Conservation (phyloP, 1,140 invertebrate genomes). For the Cyclina sinensis region DNA sequence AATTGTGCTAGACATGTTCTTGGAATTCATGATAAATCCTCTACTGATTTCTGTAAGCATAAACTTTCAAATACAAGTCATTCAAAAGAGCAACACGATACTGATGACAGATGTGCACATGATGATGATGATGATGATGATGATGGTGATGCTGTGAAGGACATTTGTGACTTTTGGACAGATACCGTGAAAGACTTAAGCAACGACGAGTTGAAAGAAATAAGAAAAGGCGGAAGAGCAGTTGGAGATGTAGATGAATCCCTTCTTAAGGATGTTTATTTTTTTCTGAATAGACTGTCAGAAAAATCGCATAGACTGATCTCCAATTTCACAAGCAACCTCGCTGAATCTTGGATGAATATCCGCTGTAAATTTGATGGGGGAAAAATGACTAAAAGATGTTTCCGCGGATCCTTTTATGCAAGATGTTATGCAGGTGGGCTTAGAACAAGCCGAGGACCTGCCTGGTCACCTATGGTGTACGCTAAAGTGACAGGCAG, state of each 20-base stretch:
- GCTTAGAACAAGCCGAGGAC: conserved; percentile 49
- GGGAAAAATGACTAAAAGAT: conserved; percentile 53
- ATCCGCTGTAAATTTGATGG: conserved; percentile 67
- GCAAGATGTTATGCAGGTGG: conserved; percentile 52
- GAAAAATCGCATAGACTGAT: conserved; percentile 43
- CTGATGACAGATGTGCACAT: conserved; percentile 5
- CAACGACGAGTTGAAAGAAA: not conserved
- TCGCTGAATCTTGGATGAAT: conserved; percentile 64
- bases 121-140: not conserved
- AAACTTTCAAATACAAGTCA: not conserved
- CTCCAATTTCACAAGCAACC: conserved; percentile 57
- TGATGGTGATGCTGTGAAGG: conserved; percentile 30
- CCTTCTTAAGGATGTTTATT: conserved; percentile 37
- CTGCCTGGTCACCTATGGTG: conserved; percentile 66
- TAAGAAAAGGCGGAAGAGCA: not conserved
- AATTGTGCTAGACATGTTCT: conserved; percentile 61
- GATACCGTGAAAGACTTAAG: not conserved
- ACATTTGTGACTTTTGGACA: not conserved
- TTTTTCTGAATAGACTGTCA: conserved; percentile 23
- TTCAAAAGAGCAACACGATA: no score
- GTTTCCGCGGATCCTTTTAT: conserved; percentile 60
- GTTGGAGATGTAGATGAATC: not conserved
- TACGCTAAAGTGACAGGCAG: conserved; percentile 28
- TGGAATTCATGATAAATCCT: conserved; percentile 52
- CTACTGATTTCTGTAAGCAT: conserved; percentile 54